Evolutionary conservation across 2,888 invertebrate genomes (phyloP).

Genomic region (Drosophila mayaguana): DNA sequence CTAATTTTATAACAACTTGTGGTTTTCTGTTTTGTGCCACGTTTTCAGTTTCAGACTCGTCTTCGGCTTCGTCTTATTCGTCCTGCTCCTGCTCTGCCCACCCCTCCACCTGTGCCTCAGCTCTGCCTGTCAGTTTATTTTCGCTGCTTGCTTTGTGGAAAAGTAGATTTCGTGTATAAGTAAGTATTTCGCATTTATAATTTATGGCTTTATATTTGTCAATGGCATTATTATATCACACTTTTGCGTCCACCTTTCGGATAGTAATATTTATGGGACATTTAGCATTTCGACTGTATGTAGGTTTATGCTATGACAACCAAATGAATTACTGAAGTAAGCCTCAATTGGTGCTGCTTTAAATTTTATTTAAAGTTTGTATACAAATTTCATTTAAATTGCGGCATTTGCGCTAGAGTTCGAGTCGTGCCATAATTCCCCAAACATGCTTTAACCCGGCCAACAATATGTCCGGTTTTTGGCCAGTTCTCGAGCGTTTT

Average conservation of each 20-base stretch:
- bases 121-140: slow-evolving; percentile 38
- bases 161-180: slow-evolving; percentile 79
- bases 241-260: slow-evolving; percentile 62
- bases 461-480: slow-evolving; percentile 21
- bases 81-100: too few relatives aligned
- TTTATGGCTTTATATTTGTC: slow-evolving; percentile 80
- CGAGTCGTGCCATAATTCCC: slow-evolving; percentile 35
- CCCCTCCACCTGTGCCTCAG: too few relatives aligned
- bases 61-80: neutral
- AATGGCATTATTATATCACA: slow-evolving; percentile 79
- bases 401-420: neutral
- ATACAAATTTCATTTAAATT: neutral
- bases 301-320: slow-evolving; percentile 67
- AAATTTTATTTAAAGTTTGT: neutral
- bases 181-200: slow-evolving; percentile 78
- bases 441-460: slow-evolving; percentile 17
- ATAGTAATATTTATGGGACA: slow-evolving; percentile 64
- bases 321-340: slow-evolving; percentile 25
- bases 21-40: slow-evolving; percentile 71
- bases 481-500: slow-evolving; percentile 48
- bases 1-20: slow-evolving; percentile 82
- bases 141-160: slow-evolving; percentile 57
- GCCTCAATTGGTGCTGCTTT: slow-evolving; percentile 9
- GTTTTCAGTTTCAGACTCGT: slow-evolving; percentile 57
- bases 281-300: slow-evolving; percentile 56